Evolutionary conservation across 2,113 vertebrate species (phyloP).

Genomic region (Lipotes vexillifer): DNA sequence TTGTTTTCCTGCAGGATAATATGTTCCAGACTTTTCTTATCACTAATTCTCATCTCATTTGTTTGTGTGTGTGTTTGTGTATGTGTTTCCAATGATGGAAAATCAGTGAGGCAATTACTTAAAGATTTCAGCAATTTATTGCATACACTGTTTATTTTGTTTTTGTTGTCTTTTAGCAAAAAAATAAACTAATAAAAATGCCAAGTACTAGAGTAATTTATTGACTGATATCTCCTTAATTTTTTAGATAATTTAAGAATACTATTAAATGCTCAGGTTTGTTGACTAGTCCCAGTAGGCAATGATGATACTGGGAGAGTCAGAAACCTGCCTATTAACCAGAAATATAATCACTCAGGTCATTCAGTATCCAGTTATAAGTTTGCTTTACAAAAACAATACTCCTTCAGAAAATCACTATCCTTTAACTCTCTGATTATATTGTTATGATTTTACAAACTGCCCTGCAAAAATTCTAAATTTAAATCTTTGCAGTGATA

Average conservation of each 20-base stretch:
- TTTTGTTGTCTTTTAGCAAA: neutral
- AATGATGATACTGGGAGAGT: neutral
- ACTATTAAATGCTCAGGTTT: neutral
- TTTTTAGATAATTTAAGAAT: slow-evolving; percentile 13
- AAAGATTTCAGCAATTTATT: neutral
- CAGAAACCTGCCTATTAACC: neutral
- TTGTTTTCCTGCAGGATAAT: neutral
- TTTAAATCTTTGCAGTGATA: slow-evolving; percentile 47
- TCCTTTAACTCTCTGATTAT: slow-evolving; percentile 1
- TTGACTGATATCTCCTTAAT: neutral
- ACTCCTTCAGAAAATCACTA: neutral
- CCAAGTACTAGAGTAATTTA: neutral
- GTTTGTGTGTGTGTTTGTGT: neutral
- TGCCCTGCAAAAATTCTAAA: slow-evolving; percentile 34
- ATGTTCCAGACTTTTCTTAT: neutral
- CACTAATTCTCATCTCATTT: neutral
- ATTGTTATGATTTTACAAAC: neutral
- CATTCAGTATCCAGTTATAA: neutral
- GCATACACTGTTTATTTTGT: neutral
- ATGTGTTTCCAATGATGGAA: neutral
- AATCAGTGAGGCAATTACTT: neutral
- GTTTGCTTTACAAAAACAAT: neutral
- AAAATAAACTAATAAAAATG: neutral
- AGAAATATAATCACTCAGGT: neutral
- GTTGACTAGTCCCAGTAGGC: neutral